Conservation (phyloP, 2,888 invertebrate species). For the Dysmachus trigonus region DNA sequence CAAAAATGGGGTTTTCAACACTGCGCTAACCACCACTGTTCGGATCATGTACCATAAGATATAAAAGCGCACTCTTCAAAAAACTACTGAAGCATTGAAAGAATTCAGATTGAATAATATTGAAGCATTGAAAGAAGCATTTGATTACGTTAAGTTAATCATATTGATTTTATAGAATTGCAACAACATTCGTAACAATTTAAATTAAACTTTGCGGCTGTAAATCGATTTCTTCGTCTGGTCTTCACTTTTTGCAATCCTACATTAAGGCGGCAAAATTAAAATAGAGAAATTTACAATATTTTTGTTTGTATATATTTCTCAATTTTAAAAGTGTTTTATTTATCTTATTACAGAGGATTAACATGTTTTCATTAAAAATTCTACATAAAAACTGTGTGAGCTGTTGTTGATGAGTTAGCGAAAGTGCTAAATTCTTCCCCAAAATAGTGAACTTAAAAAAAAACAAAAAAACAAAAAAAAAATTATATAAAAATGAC, state of each 20-base stretch:
- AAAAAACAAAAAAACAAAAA: no score
- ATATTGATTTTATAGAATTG: neutral
- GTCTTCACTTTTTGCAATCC: neutral
- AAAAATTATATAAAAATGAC: neutral
- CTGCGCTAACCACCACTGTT: neutral
- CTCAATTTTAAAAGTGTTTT: neutral
- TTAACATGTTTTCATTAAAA: constrained; percentile 43
- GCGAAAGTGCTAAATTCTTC: neutral
- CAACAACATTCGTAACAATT: neutral
- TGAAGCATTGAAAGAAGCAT: neutral
- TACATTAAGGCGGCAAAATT: neutral
- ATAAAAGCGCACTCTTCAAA: neutral
- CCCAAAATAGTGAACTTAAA: neutral
- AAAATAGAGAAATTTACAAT: neutral
- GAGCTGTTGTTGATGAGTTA: constrained; percentile 19
- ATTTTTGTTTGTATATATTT: neutral
- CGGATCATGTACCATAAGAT: no score
- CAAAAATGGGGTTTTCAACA: neutral
- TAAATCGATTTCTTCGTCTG: neutral
- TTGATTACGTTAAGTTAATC: neutral
- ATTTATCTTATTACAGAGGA: constrained; percentile 14
- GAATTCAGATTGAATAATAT: neutral
- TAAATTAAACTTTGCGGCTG: neutral
- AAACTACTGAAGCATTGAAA: neutral
- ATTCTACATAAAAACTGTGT: constrained; percentile 36